phyloP scores from a whole-genome alignment of 2,797 vertebrate species.

The Enteromius fasciolatus region DNA sequence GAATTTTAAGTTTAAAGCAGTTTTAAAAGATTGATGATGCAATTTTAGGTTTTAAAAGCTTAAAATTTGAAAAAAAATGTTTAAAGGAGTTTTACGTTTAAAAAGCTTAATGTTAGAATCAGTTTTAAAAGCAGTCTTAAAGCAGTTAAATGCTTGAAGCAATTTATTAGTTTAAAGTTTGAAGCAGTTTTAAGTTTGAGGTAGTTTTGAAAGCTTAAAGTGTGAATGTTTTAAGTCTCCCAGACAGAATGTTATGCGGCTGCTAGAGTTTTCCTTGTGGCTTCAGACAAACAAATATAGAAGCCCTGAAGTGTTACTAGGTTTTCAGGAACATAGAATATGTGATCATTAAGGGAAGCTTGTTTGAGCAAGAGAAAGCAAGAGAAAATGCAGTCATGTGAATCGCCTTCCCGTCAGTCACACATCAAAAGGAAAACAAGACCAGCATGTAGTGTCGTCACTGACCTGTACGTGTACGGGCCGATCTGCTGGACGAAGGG shows the following conservation, averaged over 20 bases:
- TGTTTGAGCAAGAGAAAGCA: neutral
- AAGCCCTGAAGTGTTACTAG: neutral
- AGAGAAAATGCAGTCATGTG: neutral
- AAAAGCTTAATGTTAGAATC: too few relatives aligned
- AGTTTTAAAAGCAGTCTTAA: neutral
- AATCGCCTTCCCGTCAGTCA: neutral
- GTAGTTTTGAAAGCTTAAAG: neutral
- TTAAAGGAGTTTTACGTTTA: neutral
- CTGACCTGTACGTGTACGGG: constrained; percentile 94
- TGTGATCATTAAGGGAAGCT: neutral
- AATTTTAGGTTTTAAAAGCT: too few relatives aligned
- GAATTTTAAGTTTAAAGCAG: too few relatives aligned
- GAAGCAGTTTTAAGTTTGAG: neutral
- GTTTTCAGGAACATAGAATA: neutral
- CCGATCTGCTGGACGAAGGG: constrained; percentile 88
- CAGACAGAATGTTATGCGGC: neutral
- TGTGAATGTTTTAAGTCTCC: neutral
- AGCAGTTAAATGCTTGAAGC: neutral
- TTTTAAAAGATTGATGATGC: too few relatives aligned
- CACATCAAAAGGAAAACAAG: neutral
- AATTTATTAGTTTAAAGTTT: neutral
- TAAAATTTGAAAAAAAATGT: neutral
- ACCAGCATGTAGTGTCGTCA: neutral
- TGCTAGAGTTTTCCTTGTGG: neutral
- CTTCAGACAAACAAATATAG: neutral